Evolutionary conservation across 1,140 invertebrate genomes (phyloP).

Genomic region (Caenorhabditis tropicalis): DNA sequence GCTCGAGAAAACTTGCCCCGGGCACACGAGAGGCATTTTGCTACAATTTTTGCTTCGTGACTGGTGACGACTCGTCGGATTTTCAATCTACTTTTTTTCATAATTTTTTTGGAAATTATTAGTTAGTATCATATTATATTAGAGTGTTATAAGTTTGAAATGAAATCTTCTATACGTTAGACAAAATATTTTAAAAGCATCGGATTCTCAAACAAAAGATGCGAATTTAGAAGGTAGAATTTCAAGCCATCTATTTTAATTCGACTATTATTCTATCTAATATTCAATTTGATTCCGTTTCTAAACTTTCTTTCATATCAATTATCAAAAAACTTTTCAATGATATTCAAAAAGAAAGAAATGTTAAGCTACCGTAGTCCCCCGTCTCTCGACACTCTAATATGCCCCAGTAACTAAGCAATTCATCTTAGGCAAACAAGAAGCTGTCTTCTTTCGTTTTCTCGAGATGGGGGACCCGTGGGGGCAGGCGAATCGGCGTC

Average conservation of each 20-base stretch:
- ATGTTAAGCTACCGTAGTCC: background rate
- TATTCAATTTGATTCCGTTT: no score
- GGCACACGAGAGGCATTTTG: constrained; percentile 20
- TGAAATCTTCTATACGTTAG: no score
- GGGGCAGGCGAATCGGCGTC: background rate
- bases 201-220: no score
- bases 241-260: no score
- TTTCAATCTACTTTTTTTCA: background rate
- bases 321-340: no score
- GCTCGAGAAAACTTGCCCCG: constrained; percentile 17
- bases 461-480: constrained; percentile 31
- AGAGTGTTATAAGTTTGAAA: no score
- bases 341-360: background rate
- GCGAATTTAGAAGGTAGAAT: no score
- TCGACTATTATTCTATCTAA: no score
- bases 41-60: background rate
- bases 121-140: no score
- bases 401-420: constrained; percentile 34
- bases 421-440: constrained; percentile 34
- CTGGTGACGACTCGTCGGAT: background rate
- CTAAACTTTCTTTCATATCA: no score
- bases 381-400: background rate
- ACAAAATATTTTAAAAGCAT: no score
- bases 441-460: constrained; percentile 19
- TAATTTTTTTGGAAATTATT: background rate